Evolutionary conservation across 2,888 invertebrate genomes (phyloP).

Genomic region (Mimas tiliae): DNA sequence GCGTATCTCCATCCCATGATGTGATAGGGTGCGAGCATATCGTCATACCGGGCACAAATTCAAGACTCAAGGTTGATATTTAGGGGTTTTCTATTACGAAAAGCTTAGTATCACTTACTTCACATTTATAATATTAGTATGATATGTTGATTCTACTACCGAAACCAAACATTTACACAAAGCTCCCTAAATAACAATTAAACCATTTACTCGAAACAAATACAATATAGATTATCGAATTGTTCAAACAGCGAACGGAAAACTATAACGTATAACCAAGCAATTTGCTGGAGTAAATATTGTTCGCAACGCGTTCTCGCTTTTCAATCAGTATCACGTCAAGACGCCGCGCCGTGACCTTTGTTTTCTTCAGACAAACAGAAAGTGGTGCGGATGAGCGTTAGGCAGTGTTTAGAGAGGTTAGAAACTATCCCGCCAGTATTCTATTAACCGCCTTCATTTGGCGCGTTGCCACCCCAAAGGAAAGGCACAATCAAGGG

Average conservation of each 20-base stretch:
- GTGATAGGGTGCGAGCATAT: too few relatives aligned
- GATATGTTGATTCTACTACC: too few relatives aligned
- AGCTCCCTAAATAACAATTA: not conserved
- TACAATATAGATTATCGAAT: not conserved
- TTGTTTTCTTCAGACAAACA: slow-evolving; percentile 34
- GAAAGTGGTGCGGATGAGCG: slow-evolving; percentile 20
- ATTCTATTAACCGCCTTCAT: too few relatives aligned
- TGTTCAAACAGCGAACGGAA: not conserved
- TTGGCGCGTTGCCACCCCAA: too few relatives aligned
- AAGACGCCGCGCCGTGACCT: slow-evolving; percentile 40
- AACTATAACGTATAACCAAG: slow-evolving; percentile 29
- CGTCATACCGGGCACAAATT: too few relatives aligned
- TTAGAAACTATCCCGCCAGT: not conserved
- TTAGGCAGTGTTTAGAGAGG: not conserved
- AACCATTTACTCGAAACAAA: not conserved
- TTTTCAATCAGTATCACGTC: slow-evolving; percentile 46
- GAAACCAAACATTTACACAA: not conserved
- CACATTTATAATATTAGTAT: too few relatives aligned
- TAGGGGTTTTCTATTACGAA: too few relatives aligned
- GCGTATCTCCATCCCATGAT: too few relatives aligned
- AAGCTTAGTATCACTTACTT: too few relatives aligned
- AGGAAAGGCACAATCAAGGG: too few relatives aligned
- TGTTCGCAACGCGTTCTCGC: slow-evolving; percentile 34
- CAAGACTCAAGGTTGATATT: too few relatives aligned
- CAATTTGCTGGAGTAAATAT: slow-evolving; percentile 41